A percentile compares a stretch with the other conserved stretches of the same genome.
These are phyloP conservation scores for Byasa hedistus DNA, from an alignment of 2,888 invertebrate genomes.

Conservation along the genomic window DNA sequence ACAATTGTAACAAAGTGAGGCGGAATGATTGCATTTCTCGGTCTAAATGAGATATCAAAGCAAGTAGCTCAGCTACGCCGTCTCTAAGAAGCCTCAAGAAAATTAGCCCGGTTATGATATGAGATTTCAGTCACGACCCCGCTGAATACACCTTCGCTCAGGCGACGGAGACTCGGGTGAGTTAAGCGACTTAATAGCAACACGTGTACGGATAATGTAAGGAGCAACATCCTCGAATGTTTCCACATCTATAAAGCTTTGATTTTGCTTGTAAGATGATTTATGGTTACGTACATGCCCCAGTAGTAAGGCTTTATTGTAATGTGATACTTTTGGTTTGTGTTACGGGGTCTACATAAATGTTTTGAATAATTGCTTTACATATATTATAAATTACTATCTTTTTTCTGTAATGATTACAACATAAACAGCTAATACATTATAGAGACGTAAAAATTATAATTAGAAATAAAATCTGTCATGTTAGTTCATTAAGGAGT, in stretches of 20 bases:
- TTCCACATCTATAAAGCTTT: constrained; percentile 13
- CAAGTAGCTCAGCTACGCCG: background rate
- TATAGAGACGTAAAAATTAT: too few species aligned
- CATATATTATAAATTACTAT: too few species aligned
- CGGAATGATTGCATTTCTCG: background rate
- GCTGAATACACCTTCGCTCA: constrained; percentile 49
- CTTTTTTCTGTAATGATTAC: too few species aligned
- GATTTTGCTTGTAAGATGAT: constrained; percentile 3
- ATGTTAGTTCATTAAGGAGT: background rate
- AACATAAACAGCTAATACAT: too few species aligned
- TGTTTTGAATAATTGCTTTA: background rate
- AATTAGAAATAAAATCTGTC: background rate
- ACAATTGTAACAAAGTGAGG: background rate
- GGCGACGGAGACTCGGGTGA: constrained; percentile 47
- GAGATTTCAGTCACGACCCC: constrained; percentile 63
- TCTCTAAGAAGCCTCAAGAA: constrained; percentile 38
- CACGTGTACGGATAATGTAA: constrained; percentile 57
- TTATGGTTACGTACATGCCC: constrained; percentile 3
- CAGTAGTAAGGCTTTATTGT: background rate
- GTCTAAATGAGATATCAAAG: background rate
- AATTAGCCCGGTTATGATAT: constrained; percentile 56
- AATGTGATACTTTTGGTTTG: background rate
- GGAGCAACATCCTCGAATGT: constrained; percentile 36
- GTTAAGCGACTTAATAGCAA: constrained; percentile 60
- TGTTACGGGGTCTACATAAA: background rate